A percentile compares a stretch with the other conserved stretches of the same genome.
phyloP scores from a whole-genome alignment of 2,888 invertebrate genomes.

The Pandemis heparana region DNA sequence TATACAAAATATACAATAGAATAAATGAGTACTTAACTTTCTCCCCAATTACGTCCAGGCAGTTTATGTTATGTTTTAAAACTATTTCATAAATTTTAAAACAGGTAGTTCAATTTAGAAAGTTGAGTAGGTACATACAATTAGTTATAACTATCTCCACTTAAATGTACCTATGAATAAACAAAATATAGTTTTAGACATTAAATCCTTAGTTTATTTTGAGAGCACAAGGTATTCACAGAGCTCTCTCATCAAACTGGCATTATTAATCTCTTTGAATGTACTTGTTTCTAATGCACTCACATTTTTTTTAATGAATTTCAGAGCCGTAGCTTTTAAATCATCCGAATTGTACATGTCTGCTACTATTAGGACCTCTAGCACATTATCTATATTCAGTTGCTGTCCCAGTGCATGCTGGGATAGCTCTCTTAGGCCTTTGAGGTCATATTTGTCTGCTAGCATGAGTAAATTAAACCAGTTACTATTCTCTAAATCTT shows the following conservation, averaged over 20 bases:
- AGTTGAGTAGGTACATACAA: too few species aligned
- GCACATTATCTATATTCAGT: slow-evolving; percentile 64
- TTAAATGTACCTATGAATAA: too few species aligned
- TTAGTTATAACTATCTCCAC: neutral
- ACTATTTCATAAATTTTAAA: neutral
- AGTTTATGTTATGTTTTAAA: neutral
- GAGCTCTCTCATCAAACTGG: slow-evolving; percentile 65
- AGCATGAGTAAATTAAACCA: slow-evolving; percentile 68
- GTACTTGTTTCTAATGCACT: slow-evolving; percentile 57
- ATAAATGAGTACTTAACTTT: neutral
- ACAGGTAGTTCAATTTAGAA: too few species aligned
- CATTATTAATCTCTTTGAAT: slow-evolving; percentile 69
- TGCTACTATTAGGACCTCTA: slow-evolving; percentile 68
- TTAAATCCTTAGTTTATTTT: slow-evolving; percentile 20
- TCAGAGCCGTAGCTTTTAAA: slow-evolving; percentile 66
- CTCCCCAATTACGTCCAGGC: neutral
- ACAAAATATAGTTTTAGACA: neutral
- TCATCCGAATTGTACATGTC: slow-evolving; percentile 70
- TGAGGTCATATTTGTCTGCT: slow-evolving; percentile 71
- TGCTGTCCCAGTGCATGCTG: slow-evolving; percentile 65
- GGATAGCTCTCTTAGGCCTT: slow-evolving; percentile 65
- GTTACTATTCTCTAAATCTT: slow-evolving; percentile 64
- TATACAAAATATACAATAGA: neutral
- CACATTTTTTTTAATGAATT: slow-evolving; percentile 70
- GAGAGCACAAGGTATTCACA: slow-evolving; percentile 62